Evolutionary conservation across 2,113 vertebrate genomes (phyloP), one percentile per base, ranked within the genome.

Genomic region (Neogale vison): DNA sequence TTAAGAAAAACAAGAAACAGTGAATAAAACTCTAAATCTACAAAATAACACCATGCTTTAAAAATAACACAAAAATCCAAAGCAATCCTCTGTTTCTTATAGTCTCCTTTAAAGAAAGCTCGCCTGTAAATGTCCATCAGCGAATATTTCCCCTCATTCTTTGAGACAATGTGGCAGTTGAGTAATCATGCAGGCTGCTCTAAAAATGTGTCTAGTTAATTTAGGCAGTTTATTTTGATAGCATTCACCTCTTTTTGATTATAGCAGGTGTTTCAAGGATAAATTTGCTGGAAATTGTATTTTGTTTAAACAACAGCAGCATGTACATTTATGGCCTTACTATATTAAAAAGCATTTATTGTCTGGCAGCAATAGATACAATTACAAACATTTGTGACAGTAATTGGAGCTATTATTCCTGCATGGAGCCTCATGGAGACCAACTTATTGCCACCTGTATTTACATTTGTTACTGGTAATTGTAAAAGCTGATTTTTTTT

Each of bases 181-280:
- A 96, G 94, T 95, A 98, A 98, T 97, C 97, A 96, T 34, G 81
- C 90, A 79, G 65, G 39, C 96, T 98, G 97, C 94, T 97, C 97
- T 95, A 97, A 97, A 98, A 97, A 96, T 96, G 82, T 97, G 85
- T 93, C 96, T 97, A 94, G 93, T 97, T 98, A 98, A 98, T 98
- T 97, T 86, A 97, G 92, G 97, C 92, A 96, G 96, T 97, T 97
- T 98, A 98, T 98, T 98, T 98, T 98, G 97, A 97, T 98, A 97
- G 95, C 93, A 88, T 97, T 98, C 97, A 98, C 97, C 97, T 98
- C 97, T 94, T 97, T 97, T 93, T 98, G 97, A 98, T 98, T 98
- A 98, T 95, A 98, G 97, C 98, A 98, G 97, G 98, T 98, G 98
- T 98, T 98, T 98, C 96, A 97, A 98, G 96, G 97, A 97, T 98